These are phyloP conservation scores for Scomber japonicus DNA, from an alignment of 2,113 vertebrate genomes.

Conservation along the genomic window DNA sequence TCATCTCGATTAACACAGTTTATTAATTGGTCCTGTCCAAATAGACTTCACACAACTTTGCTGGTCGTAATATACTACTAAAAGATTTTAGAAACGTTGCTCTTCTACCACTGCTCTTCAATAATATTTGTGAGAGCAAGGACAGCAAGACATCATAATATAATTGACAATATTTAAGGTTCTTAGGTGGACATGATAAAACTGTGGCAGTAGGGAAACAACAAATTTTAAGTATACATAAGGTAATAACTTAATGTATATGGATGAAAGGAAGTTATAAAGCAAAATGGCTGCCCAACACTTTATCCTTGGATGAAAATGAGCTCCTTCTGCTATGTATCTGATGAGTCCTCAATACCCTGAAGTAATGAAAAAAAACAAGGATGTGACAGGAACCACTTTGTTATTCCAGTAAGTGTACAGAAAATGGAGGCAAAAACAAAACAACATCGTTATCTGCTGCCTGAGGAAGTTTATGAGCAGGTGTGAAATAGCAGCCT, in stretches of 20 bases:
- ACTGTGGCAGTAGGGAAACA: neutral
- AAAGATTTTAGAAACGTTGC: neutral
- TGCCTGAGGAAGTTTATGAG: conserved; percentile 72
- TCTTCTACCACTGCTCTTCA: neutral
- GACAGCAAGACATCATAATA: conserved; percentile 2
- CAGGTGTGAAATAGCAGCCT: conserved; percentile 74
- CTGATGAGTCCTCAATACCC: conserved; percentile 35
- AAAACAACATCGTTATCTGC: conserved; percentile 78
- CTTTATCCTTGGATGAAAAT: conserved; percentile 18
- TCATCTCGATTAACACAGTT: conserved; percentile 36
- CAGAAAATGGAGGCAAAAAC: conserved; percentile 58
- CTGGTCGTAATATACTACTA: no score
- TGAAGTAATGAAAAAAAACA: conserved; percentile 36
- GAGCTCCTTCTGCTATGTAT: conserved; percentile 1
- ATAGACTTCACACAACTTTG: neutral
- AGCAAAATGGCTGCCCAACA: neutral
- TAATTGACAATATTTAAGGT: conserved; percentile 6
- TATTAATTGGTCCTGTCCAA: conserved; percentile 29
- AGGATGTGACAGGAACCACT: conserved; percentile 60
- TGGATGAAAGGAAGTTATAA: conserved; percentile 9
- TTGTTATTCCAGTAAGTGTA: conserved; percentile 66
- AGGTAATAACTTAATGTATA: neutral
- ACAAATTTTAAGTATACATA: neutral
- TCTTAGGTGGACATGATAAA: neutral
- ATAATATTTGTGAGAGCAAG: neutral